Evolutionary conservation across 1,140 invertebrate species (phyloP).

Genomic region (Drosophila murphyi): DNA sequence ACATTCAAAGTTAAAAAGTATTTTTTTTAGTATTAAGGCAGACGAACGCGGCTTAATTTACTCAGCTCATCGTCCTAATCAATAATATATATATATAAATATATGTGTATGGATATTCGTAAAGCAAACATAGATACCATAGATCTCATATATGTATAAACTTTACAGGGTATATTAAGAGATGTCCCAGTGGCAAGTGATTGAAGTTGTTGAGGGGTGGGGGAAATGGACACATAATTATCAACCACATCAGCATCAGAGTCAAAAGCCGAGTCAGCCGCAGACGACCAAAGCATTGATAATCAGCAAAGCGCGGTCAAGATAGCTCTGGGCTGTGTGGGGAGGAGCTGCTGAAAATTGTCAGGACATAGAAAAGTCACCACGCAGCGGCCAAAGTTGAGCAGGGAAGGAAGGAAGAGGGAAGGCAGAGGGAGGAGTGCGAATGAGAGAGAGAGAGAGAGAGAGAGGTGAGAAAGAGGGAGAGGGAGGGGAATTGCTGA

Average conservation of each 20-base stretch:
- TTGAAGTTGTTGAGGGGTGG: constrained; percentile 18
- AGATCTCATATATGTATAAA: too few species aligned
- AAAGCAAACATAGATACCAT: too few species aligned
- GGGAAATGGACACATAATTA: constrained; percentile 75
- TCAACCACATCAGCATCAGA: constrained; percentile 65
- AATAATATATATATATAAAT: too few species aligned
- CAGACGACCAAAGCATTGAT: constrained; percentile 74
- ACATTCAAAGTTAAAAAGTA: too few species aligned
- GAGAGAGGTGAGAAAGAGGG: background rate
- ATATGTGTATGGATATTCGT: too few species aligned
- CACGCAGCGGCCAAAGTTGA: constrained; percentile 9
- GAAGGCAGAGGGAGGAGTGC: background rate
- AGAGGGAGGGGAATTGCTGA: constrained; percentile 56
- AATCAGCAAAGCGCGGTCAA: constrained; percentile 58
- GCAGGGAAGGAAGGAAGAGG: background rate
- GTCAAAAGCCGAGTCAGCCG: constrained; percentile 52
- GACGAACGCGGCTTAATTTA: too few species aligned
- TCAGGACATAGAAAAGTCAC: constrained; percentile 9
- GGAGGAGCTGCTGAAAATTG: constrained; percentile 16
- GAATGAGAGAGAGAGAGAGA: background rate
- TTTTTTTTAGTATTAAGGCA: too few species aligned
- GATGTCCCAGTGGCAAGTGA: constrained; percentile 18
- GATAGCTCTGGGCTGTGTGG: background rate
- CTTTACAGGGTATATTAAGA: constrained; percentile 8
- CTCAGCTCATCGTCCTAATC: too few species aligned